Evolutionary conservation across 2,797 vertebrate species (phyloP).

Genomic region (Chloroceryle amazona): DNA sequence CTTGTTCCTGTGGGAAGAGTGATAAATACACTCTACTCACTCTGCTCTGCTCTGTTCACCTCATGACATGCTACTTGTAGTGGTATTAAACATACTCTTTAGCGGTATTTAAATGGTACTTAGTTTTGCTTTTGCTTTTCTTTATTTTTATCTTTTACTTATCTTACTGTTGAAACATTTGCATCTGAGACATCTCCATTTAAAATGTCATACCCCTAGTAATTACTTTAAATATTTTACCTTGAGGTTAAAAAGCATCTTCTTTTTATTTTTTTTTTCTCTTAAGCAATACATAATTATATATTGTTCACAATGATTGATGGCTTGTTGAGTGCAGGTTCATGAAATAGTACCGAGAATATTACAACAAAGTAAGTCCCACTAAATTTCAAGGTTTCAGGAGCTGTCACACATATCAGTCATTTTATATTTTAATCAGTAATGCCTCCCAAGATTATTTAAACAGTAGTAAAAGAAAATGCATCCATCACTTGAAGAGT

Average conservation of each 20-base stretch:
- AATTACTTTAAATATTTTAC: conserved; percentile 43
- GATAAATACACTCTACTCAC: not conserved
- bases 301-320: conserved; percentile 52
- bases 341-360: conserved; percentile 37
- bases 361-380: conserved; percentile 19
- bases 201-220: conserved; percentile 33
- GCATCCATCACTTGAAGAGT: not conserved
- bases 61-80: not conserved
- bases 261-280: not conserved
- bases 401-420: conserved; percentile 28
- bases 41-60: not conserved
- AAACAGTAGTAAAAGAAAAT: not conserved
- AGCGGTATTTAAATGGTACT: not conserved
- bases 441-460: not conserved
- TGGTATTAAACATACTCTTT: not conserved
- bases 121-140: not conserved
- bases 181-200: not conserved
- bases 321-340: conserved; percentile 13
- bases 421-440: conserved; percentile 11
- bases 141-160: not conserved
- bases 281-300: conserved; percentile 48
- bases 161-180: not conserved
- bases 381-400: conserved; percentile 21
- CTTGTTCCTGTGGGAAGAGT: not conserved
- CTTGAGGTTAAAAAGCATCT: not conserved